Base-by-base conservation (phyloP, 2,113 vertebrate genomes). In the Marmota flaviventris region DNA sequence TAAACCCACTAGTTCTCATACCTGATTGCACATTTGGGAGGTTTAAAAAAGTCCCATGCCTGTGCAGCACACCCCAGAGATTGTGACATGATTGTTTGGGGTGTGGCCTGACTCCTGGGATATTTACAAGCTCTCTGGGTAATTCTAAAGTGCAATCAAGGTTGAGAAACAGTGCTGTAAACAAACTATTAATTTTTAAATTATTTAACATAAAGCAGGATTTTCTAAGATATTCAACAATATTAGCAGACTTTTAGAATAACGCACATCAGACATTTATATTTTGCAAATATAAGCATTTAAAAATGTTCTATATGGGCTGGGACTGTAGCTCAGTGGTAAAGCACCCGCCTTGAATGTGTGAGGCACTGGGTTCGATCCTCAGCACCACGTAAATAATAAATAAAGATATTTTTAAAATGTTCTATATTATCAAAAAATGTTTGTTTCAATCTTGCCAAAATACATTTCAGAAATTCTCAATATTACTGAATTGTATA, bases 171-270 rank as follows among this genome's bases (percentile, higher is more conserved):
- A 34, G 51, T 78, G 69, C 32, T 93, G 8, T 94, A 73, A 95
- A 91, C 34, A 91, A 91, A 79, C 78, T 53, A 72, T 87, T 81
- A 84, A 63, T 94, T 51, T 65, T 85, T 85, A 93, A 95, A 87
- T 77, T 48, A 82, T 67, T 77, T 94, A 89, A 90, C 39, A 81
- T 17, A 93, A 29, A 84, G 18, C 9, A 97, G 37, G 42, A 79
- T 42, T 72, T 70, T 73, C 42, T 63, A 91, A 90, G 37, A 82
- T 56, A 88, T 24, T 81, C 58, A 89, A 69, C 24, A 78, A 78
- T 61, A 79, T 69, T n/a, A 58, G 20, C 63, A 76, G 18, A 93
- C 88, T 45, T 94, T 82, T 95, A 4, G 11, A 91, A 84, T n/a
- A 76, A 81, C 32, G 82, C 53, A 45, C 18, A 22, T 58, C 73